A percentile compares a stretch with the other conserved stretches of the same genome.
These are phyloP conservation scores for Hoplostethus atlanticus DNA, from an alignment of 2,797 vertebrate species.

Conservation along the genomic window DNA sequence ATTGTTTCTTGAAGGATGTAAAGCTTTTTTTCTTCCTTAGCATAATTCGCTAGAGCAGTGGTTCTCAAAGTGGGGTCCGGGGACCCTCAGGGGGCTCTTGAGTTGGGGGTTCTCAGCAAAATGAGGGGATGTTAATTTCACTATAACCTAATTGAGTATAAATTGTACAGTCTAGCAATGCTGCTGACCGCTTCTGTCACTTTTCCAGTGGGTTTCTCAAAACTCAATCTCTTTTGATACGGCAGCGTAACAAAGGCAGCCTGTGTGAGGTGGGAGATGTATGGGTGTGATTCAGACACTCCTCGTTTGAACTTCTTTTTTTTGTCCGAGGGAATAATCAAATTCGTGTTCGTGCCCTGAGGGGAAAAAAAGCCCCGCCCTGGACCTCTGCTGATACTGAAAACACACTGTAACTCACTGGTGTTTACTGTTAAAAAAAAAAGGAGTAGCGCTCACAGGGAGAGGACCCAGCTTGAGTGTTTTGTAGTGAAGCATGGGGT, in stretches of 20 bases:
- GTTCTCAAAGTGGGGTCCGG: too few relatives aligned
- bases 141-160: too few relatives aligned
- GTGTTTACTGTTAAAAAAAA: constrained; percentile 20
- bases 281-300: neutral
- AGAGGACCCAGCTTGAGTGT: constrained; percentile 35
- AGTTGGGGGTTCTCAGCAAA: too few relatives aligned
- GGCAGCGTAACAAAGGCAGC: neutral
- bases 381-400: neutral
- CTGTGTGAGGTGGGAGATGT: neutral
- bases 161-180: too few relatives aligned
- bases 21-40: too few relatives aligned
- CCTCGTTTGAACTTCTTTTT: neutral
- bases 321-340: neutral
- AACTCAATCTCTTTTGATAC: neutral
- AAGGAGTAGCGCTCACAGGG: constrained; percentile 28
- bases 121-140: too few relatives aligned
- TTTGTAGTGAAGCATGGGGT: constrained; percentile 46
- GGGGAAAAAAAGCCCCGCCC: constrained; percentile 10
- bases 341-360: constrained; percentile 1
- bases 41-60: too few relatives aligned
- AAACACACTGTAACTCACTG: constrained; percentile 7
- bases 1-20: too few relatives aligned
- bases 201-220: neutral
- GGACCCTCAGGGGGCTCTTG: too few relatives aligned
- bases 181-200: too few relatives aligned